Conservation (phyloP, 2,113 vertebrate genomes). For the Tonatia bakeri region DNA sequence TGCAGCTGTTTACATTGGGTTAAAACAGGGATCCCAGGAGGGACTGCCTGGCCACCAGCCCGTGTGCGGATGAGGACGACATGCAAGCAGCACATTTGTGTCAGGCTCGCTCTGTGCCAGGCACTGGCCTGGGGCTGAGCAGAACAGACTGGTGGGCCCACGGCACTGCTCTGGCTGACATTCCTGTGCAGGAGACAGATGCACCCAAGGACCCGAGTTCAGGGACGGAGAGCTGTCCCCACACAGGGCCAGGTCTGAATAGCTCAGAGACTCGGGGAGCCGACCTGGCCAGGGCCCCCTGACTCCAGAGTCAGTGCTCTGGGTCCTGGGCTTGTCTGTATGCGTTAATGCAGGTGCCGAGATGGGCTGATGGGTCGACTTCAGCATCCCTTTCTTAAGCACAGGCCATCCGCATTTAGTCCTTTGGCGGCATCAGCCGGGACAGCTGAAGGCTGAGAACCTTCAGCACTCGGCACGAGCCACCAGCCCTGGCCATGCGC, state of each 20-base stretch:
- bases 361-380: accelerated
- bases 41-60: background rate
- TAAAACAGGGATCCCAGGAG: background rate
- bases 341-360: background rate
- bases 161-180: background rate
- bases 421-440: background rate
- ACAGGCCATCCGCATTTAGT: background rate
- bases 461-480: background rate
- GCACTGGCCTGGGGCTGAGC: background rate
- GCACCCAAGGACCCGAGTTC: background rate
- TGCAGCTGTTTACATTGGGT: background rate
- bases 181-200: background rate
- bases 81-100: background rate
- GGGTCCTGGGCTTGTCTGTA: accelerated
- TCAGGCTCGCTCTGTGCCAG: background rate
- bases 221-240: background rate
- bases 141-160: background rate
- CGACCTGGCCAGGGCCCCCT: background rate
- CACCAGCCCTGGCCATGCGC: background rate
- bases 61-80: background rate
- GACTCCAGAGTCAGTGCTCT: background rate
- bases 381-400: background rate
- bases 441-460: background rate
- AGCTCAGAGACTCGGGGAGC: background rate
- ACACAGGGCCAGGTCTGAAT: background rate